Conservation (phyloP, 2,113 vertebrate genomes). For the Kryptolebias marmoratus region DNA sequence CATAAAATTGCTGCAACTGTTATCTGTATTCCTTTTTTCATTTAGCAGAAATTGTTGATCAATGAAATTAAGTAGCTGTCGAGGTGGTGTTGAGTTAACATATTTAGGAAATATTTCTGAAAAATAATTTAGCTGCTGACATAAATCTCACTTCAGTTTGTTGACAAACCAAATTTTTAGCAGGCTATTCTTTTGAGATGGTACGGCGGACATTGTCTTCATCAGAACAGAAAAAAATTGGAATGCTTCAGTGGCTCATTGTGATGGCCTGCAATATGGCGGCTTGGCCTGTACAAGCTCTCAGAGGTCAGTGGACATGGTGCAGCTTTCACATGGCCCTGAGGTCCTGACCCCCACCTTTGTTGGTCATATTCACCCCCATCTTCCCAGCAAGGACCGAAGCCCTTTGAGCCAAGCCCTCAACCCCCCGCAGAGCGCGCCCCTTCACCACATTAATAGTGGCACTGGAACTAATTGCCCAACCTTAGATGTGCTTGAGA, state of each 20-base stretch:
- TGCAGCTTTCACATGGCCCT: conserved; percentile 78
- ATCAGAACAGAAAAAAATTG: conserved; percentile 14
- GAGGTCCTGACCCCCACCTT: conserved; percentile 80
- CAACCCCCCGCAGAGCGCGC: conserved; percentile 75
- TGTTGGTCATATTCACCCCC: conserved; percentile 58
- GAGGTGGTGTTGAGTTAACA: neutral
- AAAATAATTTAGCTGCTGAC: neutral
- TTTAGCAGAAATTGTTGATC: neutral
- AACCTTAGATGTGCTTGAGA: conserved; percentile 81
- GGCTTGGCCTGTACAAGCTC: conserved; percentile 30
- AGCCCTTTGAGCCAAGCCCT: conserved; percentile 75
- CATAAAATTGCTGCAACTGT: too few relatives aligned
- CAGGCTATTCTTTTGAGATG: neutral
- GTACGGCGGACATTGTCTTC: neutral
- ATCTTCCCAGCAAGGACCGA: conserved; percentile 62
- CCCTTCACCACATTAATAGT: conserved; percentile 81
- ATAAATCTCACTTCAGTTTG: neutral
- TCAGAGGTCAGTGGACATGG: conserved; percentile 70
- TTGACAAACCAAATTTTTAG: neutral
- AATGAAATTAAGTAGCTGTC: neutral
- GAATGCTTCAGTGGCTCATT: conserved; percentile 6
- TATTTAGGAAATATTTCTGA: neutral
- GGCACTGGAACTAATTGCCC: conserved; percentile 83
- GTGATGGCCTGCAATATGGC: conserved; percentile 1
- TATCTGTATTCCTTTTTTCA: neutral